Base-by-base conservation (phyloP, 1,140 invertebrate species). In the Mylabris phalerata region DNA sequence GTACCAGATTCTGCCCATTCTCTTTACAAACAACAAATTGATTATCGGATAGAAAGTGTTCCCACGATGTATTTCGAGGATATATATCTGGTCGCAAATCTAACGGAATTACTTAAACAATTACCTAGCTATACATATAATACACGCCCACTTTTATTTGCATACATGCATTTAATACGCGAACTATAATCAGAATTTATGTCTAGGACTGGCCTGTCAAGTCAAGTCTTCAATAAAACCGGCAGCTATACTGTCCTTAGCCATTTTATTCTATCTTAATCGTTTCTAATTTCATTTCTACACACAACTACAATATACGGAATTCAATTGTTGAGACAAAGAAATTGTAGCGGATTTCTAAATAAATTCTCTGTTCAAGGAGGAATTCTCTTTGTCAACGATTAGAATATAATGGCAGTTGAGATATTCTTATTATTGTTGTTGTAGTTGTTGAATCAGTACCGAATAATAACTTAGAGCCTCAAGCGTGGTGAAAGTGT, bases 1-100 rank as follows among this genome's bases (percentile, higher is more conserved):
- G 51, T 54, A 54, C 51, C 42, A 54, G 51, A 54, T 54, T 54
- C 51, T 54, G 51, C 51, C 51, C 51, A 45, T 54, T 54, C 51
- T 54, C 51, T 27, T 54, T 52, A 13, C 4, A 19, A 19, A 19
- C 19, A 52, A 52, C 57, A 63, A 63, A 63, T 63, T 58, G 61
- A 63, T 63, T 63, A 32, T 57, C 59, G 51, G 52, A 58, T 58
- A 63, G 62, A 63, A 63, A 63, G 62, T 63, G 58, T 63, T 63
- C 62, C 62, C 62, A 63, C 62, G 62, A 63, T 59, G 59, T 57
- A 57, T 57, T 58, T 55, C 52, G 52, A 55, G 52, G 52, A 59
- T 63, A 55, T 63, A 63, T 63, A 32, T 32, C 32, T 32, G 46
- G 48, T 57, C 55, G 52, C 52, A 48, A 55, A 55, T 55, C 52